These are phyloP conservation scores for Parus major DNA, from an alignment of 2,113 vertebrate genomes.

Conservation along the genomic window DNA sequence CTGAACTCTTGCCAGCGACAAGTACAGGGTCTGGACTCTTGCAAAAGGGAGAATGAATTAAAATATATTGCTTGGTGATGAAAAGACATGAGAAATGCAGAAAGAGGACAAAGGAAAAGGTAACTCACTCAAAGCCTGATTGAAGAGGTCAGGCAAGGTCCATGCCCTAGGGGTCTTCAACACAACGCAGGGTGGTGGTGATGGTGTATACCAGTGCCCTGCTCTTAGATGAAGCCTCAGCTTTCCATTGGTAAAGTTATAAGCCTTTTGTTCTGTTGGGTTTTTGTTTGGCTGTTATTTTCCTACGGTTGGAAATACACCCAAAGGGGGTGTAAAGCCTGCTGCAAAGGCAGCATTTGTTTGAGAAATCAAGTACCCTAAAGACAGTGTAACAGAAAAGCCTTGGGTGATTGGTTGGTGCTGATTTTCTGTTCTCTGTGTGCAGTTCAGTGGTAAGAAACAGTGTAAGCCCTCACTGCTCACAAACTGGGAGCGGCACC, in stretches of 20 bases:
- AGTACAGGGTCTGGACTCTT: background rate
- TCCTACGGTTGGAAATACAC: background rate
- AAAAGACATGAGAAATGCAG: background rate
- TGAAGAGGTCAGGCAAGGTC: background rate
- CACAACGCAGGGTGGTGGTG: fast-evolving
- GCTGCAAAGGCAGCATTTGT: background rate
- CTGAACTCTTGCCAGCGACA: background rate
- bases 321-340: background rate
- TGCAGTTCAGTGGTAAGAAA: background rate
- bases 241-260: background rate
- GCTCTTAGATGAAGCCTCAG: background rate
- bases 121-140: background rate
- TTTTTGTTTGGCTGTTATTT: background rate
- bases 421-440: background rate
- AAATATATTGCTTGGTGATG: background rate
- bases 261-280: background rate
- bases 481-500: background rate
- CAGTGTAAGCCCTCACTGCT: fast-evolving
- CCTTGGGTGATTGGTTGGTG: background rate
- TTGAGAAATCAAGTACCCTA: background rate
- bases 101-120: background rate
- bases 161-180: fast-evolving
- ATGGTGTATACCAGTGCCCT: background rate
- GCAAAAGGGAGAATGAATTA: background rate
- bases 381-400: too few relatives aligned